Conservation (phyloP, 64 coral and sea anemone genomes). For the Dendronephthya gigantea region DNA sequence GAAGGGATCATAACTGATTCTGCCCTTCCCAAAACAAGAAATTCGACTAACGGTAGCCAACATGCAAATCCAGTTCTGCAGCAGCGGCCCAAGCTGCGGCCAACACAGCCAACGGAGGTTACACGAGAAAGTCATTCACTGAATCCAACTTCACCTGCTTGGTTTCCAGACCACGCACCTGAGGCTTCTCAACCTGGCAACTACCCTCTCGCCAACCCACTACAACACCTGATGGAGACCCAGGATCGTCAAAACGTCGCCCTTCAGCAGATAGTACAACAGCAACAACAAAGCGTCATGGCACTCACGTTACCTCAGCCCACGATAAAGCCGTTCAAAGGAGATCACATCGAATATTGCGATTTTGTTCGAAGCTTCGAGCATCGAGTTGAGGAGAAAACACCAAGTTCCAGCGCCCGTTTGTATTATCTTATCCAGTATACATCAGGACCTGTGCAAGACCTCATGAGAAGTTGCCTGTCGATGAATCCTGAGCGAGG, state of each 20-base stretch:
- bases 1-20: background rate
- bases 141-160: background rate
- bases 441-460: background rate
- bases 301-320: conserved; percentile 7
- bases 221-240: background rate
- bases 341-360: background rate
- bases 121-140: background rate
- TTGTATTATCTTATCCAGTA: conserved; percentile 38
- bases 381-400: conserved; percentile 29
- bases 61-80: background rate
- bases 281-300: too few relatives aligned
- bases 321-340: background rate
- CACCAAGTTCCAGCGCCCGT: conserved; percentile 17
- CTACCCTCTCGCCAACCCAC: background rate
- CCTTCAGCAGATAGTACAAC: conserved; percentile 5
- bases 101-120: background rate
- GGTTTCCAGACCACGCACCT: background rate
- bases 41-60: background rate
- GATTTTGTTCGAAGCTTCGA: background rate
- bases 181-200: background rate
- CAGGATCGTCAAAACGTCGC: background rate
- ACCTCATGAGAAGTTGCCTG: conserved; percentile 41
- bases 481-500: conserved; percentile 22
- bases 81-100: background rate
- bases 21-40: background rate